These are phyloP conservation scores for Cyclophora punctaria DNA, from an alignment of 2,888 invertebrate species.

Conservation along the genomic window DNA sequence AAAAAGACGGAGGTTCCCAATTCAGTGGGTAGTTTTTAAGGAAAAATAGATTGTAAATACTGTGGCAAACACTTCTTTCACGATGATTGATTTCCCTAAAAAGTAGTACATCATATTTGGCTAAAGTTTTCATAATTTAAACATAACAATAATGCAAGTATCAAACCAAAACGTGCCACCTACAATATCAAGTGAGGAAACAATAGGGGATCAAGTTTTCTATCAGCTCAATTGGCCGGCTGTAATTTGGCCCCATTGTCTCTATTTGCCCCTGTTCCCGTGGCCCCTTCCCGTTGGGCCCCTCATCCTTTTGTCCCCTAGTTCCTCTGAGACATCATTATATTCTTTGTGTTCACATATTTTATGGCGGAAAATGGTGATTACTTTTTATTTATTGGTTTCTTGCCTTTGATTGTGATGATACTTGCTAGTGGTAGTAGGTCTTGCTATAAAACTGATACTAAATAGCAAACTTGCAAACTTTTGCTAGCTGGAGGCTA, in stretches of 20 bases:
- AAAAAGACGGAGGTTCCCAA: no score
- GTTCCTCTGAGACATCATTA: conserved; percentile 51
- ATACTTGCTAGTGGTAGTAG: no score
- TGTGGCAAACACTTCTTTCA: no score
- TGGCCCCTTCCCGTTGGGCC: conserved; percentile 19
- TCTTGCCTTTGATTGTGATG: neutral
- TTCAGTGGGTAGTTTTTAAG: no score
- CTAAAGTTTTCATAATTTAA: no score
- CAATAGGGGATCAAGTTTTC: conserved; percentile 68
- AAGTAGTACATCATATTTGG: no score
- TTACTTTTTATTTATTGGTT: conserved; percentile 31
- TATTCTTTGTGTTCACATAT: conserved; percentile 54
- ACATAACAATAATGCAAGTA: conserved; percentile 21
- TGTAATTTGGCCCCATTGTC: conserved; percentile 71
- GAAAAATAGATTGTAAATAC: no score
- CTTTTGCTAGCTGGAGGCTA: no score
- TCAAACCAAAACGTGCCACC: conserved; percentile 33
- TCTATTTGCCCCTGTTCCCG: conserved; percentile 45
- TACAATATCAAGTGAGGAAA: conserved; percentile 56
- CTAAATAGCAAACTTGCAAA: no score
- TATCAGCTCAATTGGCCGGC: conserved; percentile 71
- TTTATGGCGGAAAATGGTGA: conserved; percentile 41
- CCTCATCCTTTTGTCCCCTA: conserved; percentile 23
- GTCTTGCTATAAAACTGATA: no score
- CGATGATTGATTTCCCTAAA: no score